Evolutionary conservation across 2,797 vertebrate genomes (phyloP).

Genomic region (Platyrinchus mystaceus): DNA sequence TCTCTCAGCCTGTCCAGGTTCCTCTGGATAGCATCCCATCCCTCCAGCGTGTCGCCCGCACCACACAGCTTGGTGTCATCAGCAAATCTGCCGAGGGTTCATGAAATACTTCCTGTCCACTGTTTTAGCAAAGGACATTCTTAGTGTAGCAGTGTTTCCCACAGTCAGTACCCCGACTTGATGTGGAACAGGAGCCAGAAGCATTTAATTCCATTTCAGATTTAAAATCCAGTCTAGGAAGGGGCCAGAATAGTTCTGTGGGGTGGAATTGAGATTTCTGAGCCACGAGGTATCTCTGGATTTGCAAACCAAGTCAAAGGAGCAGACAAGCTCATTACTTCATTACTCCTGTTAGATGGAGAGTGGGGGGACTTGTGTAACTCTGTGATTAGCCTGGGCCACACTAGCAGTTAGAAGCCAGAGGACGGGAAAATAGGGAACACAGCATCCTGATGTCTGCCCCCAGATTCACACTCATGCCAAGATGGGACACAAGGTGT

Average conservation of each 20-base stretch:
- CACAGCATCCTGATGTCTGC: accelerated
- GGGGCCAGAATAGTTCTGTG: not conserved
- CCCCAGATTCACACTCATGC: not conserved
- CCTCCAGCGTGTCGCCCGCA: not conserved
- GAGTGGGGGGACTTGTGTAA: not conserved
- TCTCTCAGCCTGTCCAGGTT: no score
- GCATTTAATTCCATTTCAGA: not conserved
- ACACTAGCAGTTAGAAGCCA: not conserved
- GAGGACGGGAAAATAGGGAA: not conserved
- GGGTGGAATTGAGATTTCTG: not conserved
- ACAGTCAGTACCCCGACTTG: accelerated
- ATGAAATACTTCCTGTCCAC: not conserved
- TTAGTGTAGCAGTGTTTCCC: not conserved
- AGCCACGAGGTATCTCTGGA: not conserved
- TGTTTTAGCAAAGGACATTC: not conserved
- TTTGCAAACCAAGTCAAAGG: not conserved
- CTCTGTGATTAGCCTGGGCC: not conserved
- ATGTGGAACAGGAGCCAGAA: not conserved
- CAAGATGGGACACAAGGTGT: not conserved
- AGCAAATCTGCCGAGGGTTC: not conserved
- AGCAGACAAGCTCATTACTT: not conserved
- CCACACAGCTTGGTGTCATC: not conserved
- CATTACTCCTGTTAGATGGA: not conserved
- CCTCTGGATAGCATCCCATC: no score
- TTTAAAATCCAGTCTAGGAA: not conserved